Conservation (phyloP, 2,797 vertebrate species). For the Poeciliopsis infans region DNA sequence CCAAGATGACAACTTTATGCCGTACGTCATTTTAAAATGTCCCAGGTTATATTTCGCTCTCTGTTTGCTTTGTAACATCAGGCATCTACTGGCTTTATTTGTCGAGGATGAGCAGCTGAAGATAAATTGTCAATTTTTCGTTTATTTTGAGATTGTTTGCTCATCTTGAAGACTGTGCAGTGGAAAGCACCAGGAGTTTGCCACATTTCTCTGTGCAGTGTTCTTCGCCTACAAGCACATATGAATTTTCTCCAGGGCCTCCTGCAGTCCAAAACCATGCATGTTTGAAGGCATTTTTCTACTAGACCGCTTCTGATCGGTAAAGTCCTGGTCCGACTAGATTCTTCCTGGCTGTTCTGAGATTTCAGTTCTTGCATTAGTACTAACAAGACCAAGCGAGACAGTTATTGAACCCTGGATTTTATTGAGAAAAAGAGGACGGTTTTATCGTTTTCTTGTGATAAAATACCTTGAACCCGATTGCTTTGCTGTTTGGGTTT, state of each 20-base stretch:
- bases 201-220: not conserved
- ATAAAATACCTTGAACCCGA: too few relatives aligned
- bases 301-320: too few relatives aligned
- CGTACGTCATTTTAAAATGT: slow-evolving; percentile 13
- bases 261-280: not conserved
- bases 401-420: too few relatives aligned
- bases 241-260: not conserved
- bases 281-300: too few relatives aligned
- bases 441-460: too few relatives aligned
- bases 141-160: not conserved
- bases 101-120: not conserved
- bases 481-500: too few relatives aligned
- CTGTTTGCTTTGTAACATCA: slow-evolving; percentile 8
- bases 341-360: too few relatives aligned
- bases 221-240: not conserved
- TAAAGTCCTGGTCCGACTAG: too few relatives aligned
- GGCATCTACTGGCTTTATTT: slow-evolving; percentile 6
- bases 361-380: too few relatives aligned
- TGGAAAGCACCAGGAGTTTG: not conserved
- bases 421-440: too few relatives aligned
- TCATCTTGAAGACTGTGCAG: not conserved
- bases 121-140: slow-evolving; percentile 8
- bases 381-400: too few relatives aligned
- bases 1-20: not conserved
- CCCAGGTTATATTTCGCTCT: slow-evolving; percentile 14